phyloP scores from a whole-genome alignment of 2,888 invertebrate genomes.

The Drosophila sordidula region DNA sequence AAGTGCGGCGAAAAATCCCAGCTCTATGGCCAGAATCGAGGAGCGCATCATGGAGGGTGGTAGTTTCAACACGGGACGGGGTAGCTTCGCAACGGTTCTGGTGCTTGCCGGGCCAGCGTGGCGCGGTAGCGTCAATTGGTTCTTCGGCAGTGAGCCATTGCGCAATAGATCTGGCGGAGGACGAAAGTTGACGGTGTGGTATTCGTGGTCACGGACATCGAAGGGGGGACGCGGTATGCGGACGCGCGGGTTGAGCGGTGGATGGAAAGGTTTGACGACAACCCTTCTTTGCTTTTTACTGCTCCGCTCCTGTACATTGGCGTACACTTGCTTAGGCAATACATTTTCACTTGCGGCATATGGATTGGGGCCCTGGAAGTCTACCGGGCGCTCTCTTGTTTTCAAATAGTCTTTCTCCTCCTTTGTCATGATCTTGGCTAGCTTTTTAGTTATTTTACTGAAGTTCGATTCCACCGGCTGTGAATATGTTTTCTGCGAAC shows the following conservation, averaged over 20 bases:
- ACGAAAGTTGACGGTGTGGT: constrained; percentile 49
- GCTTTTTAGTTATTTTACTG: not conserved
- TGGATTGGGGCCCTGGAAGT: constrained; percentile 40
- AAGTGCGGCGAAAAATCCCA: constrained; percentile 56
- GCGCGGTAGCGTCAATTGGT: not conserved
- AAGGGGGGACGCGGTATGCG: constrained; percentile 64
- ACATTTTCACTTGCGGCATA: constrained; percentile 1
- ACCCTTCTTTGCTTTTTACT: not conserved
- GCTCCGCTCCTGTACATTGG: not conserved
- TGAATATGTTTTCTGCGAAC: no score
- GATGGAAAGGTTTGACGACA: constrained; percentile 42
- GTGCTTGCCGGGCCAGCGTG: constrained; percentile 19
- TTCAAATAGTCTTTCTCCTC: not conserved
- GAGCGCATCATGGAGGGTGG: constrained; percentile 33
- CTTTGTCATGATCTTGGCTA: constrained; percentile 11
- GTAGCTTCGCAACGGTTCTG: constrained; percentile 4
- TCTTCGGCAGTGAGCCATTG: not conserved
- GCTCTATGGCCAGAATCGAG: constrained; percentile 45
- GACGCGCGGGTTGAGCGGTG: constrained; percentile 65
- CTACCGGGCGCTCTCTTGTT: constrained; percentile 5
- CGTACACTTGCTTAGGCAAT: not conserved
- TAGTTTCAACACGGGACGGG: constrained; percentile 24
- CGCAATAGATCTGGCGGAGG: constrained; percentile 18
- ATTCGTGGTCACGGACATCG: constrained; percentile 65
- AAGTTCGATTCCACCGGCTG: not conserved